Conservation (phyloP, 1,140 invertebrate genomes). For the Nomia melanderi region DNA sequence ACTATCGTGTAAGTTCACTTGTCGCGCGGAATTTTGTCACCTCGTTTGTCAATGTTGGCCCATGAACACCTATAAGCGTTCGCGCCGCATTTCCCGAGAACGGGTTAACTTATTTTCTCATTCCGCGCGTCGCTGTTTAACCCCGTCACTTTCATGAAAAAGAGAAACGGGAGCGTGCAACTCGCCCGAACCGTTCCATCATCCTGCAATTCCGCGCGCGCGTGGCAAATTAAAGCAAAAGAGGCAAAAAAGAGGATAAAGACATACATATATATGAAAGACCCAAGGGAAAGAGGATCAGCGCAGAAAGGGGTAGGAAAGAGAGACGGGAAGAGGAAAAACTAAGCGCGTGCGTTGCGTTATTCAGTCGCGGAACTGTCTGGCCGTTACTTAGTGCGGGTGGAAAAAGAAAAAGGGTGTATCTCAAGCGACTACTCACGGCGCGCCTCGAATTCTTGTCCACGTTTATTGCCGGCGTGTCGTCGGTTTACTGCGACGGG, state of each 20-base stretch:
- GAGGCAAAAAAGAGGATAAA: not conserved
- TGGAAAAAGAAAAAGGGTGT: constrained; percentile 3
- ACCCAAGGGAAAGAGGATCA: not conserved
- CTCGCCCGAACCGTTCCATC: constrained; percentile 1
- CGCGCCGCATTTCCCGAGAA: not conserved
- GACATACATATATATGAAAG: not conserved
- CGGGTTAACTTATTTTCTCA: constrained; percentile 9
- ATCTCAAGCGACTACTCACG: not conserved
- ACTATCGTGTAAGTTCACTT: too few species aligned
- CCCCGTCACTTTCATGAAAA: not conserved
- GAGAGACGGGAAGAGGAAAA: too few species aligned
- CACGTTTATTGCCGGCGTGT: constrained; percentile 7
- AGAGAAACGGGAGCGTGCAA: not conserved
- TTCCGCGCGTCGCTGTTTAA: not conserved
- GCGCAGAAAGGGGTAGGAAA: too few species aligned
- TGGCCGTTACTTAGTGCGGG: not conserved
- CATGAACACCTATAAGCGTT: not conserved
- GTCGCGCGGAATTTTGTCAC: not conserved
- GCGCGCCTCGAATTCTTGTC: constrained; percentile 2
- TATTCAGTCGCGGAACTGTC: not conserved
- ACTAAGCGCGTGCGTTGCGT: not conserved
- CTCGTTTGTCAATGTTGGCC: not conserved
- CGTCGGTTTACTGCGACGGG: not conserved
- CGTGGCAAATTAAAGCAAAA: not conserved
- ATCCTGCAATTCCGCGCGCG: constrained; percentile 19